Evolutionary conservation across 2,113 vertebrate genomes (phyloP).

Genomic region (Rhipidura dahli): DNA sequence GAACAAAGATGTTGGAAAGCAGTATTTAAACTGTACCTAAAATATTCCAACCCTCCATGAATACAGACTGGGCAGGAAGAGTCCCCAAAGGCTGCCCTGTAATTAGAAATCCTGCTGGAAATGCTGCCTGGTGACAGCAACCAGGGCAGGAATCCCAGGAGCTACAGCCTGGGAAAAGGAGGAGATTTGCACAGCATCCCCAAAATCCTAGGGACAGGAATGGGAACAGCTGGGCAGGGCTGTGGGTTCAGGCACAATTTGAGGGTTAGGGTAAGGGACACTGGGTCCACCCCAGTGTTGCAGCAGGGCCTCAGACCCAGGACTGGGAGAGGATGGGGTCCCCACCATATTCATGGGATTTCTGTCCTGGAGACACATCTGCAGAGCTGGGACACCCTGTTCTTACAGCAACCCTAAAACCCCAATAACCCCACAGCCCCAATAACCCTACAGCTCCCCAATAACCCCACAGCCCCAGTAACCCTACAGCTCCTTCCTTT

Average conservation of each 20-base stretch:
- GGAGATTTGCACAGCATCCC: not conserved
- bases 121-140: not conserved
- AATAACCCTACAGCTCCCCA: no score
- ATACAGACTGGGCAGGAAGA: not conserved
- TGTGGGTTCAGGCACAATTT: not conserved
- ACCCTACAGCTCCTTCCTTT: not conserved
- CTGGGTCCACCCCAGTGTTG: no score
- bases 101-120: conserved; percentile 35
- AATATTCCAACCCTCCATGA: not conserved
- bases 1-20: not conserved
- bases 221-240: not conserved
- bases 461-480: no score
- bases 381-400: no score
- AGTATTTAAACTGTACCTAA: not conserved
- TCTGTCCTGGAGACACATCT: not conserved
- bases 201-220: not conserved
- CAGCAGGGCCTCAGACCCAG: not conserved
- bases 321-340: not conserved
- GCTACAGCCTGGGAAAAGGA: not conserved
- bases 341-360: not conserved
- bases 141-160: not conserved
- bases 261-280: no score
- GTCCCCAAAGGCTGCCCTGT: conserved; percentile 9
- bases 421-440: not conserved
- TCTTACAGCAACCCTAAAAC: not conserved